phyloP scores from a whole-genome alignment of 2,888 invertebrate genomes.

The Dioctria linearis region DNA sequence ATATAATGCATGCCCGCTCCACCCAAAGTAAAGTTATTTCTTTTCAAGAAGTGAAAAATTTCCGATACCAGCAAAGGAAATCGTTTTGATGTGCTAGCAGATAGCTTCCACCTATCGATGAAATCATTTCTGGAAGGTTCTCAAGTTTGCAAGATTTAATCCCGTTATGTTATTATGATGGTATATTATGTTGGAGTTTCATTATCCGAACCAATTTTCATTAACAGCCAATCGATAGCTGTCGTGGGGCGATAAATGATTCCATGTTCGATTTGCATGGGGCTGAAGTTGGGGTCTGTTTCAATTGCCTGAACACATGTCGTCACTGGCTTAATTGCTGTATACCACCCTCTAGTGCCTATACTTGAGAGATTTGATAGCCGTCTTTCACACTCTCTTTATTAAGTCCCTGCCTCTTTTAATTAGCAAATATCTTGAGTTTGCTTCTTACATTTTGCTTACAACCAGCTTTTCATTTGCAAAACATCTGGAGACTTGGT shows the following conservation, averaged over 20 bases:
- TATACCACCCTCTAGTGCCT: not conserved
- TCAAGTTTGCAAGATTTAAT: slow-evolving; percentile 19
- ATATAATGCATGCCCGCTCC: not conserved
- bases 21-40: not conserved
- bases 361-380: slow-evolving; percentile 15
- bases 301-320: slow-evolving; percentile 45
- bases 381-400: slow-evolving; percentile 17
- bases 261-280: slow-evolving; percentile 22
- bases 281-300: not conserved
- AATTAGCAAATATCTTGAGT: slow-evolving; percentile 41
- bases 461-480: not conserved
- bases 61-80: not conserved
- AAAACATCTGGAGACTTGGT: slow-evolving; percentile 1
- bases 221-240: slow-evolving; percentile 39
- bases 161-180: slow-evolving; percentile 7
- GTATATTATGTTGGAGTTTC: slow-evolving; percentile 28
- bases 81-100: slow-evolving; percentile 14
- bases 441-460: slow-evolving; percentile 26
- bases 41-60: not conserved
- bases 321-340: slow-evolving; percentile 22
- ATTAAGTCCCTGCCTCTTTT: slow-evolving; percentile 28
- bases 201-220: slow-evolving; percentile 25
- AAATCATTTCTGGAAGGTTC: slow-evolving; percentile 1
- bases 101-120: not conserved
- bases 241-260: slow-evolving; percentile 11